These are phyloP conservation scores for Drosophila athabasca DNA, from an alignment of 1,140 invertebrate genomes.

Conservation along the genomic window DNA sequence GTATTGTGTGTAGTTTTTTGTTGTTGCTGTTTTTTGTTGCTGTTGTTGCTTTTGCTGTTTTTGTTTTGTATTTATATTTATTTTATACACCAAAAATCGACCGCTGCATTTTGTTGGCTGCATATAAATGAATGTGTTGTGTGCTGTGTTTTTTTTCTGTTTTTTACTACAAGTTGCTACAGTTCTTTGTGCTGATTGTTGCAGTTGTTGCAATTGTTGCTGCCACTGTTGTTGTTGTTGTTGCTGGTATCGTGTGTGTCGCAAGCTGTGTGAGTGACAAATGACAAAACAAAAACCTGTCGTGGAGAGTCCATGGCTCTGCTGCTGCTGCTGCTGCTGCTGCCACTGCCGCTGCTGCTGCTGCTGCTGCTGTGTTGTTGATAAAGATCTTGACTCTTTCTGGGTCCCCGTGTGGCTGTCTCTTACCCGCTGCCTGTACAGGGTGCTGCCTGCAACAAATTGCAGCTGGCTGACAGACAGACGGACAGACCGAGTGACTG, in stretches of 20 bases:
- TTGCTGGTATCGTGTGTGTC: conserved; percentile 63
- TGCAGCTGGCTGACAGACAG: conserved; percentile 57
- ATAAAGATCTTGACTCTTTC: conserved; percentile 76
- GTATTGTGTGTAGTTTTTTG: conserved; percentile 16
- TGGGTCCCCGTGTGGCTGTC: conserved; percentile 13
- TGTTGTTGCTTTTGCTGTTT: conserved; percentile 2
- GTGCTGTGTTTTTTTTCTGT: conserved; percentile 10
- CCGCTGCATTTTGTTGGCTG: conserved; percentile 79
- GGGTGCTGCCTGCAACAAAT: conserved; percentile 71
- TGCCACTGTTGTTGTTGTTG: conserved; percentile 18
- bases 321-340: no score
- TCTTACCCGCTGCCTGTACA: conserved; percentile 56
- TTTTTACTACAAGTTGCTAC: conserved; percentile 72
- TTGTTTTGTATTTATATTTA: conserved; percentile 62
- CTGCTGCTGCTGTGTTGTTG: conserved; percentile 55
- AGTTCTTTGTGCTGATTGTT: conserved; percentile 59
- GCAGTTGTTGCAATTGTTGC: conserved; percentile 18
- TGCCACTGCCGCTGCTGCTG: no score
- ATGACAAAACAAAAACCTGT: conserved; percentile 83
- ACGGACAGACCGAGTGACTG: neutral
- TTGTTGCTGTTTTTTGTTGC: conserved; percentile 2
- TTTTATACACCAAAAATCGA: conserved; percentile 71
- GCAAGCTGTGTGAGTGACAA: conserved; percentile 83
- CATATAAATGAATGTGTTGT: conserved; percentile 79
- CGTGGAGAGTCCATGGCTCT: conserved; percentile 78